These are phyloP conservation scores for Agelastica alni DNA, from an alignment of 2,888 invertebrate species.

Conservation along the genomic window DNA sequence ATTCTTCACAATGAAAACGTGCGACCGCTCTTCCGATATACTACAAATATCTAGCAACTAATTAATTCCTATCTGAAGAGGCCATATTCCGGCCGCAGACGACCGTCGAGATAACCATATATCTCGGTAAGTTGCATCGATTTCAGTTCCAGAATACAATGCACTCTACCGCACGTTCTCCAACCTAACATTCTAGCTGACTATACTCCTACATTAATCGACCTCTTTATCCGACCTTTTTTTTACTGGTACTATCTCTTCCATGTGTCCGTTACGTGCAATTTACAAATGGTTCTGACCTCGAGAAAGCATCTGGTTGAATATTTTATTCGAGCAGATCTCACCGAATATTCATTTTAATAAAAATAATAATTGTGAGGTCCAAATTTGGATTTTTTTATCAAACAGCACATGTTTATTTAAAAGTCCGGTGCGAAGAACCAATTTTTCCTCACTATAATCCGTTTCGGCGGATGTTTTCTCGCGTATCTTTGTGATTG, in stretches of 20 bases:
- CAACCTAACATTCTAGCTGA: conserved; percentile 9
- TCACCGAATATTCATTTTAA: no score
- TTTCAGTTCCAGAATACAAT: conserved; percentile 16
- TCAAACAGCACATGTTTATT: no score
- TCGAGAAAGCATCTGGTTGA: neutral
- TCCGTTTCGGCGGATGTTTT: no score
- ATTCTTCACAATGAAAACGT: conserved; percentile 9
- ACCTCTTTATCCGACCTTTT: conserved; percentile 2
- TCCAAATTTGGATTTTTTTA: no score
- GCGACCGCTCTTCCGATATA: conserved; percentile 4
- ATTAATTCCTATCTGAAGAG: conserved; percentile 15
- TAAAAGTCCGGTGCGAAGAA: no score
- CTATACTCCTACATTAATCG: conserved; percentile 1
- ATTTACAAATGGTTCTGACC: neutral
- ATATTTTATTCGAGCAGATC: no score
- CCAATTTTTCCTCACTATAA: no score
- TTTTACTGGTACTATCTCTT: conserved; percentile 3
- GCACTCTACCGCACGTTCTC: conserved; percentile 16
- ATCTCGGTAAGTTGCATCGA: conserved; percentile 4
- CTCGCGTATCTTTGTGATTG: no score
- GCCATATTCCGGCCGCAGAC: conserved; percentile 11
- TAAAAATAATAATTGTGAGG: no score
- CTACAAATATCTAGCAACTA: conserved; percentile 12
- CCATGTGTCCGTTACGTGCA: conserved; percentile 4
- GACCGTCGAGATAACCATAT: conserved; percentile 16